A percentile compares a stretch with the other conserved stretches of the same genome.
Conservation (phyloP, 1,140 invertebrate species). For the Lycorma delicatula region DNA sequence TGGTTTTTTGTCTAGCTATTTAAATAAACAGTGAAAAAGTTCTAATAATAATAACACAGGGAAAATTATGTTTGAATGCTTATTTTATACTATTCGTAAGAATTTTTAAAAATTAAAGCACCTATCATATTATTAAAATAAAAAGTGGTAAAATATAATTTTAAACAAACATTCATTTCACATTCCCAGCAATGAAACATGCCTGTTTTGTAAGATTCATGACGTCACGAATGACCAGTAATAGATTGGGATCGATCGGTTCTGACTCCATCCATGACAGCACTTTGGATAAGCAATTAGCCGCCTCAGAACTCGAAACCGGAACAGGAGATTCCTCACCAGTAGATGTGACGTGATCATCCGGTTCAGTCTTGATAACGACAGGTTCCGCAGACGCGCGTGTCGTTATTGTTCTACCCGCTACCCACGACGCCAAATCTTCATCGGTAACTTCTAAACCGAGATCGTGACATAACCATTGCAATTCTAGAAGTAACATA, state of each 20-base stretch:
- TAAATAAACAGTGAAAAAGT: too few species aligned
- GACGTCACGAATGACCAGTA: constrained; percentile 43
- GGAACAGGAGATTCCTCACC: constrained; percentile 22
- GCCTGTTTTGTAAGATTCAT: constrained; percentile 35
- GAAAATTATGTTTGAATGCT: too few species aligned
- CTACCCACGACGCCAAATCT: constrained; percentile 38
- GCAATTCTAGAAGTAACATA: constrained; percentile 36
- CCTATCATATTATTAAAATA: too few species aligned
- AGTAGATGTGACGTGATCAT: constrained; percentile 17
- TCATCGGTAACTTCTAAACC: constrained; percentile 40
- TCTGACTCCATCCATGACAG: constrained; percentile 46
- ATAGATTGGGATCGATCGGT: constrained; percentile 42
- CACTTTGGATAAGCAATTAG: constrained; percentile 39
- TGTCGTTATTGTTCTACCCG: too few species aligned
- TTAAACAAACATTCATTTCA: constrained; percentile 15
- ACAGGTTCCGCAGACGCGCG: constrained; percentile 14
- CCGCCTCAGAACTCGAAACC: constrained; percentile 39
- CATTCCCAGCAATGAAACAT: constrained; percentile 19
- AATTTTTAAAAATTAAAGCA: too few species aligned
- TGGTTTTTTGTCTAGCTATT: too few species aligned
- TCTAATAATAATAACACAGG: too few species aligned
- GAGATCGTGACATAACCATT: constrained; percentile 36
- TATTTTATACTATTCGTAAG: too few species aligned
- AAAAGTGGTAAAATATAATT: neutral
- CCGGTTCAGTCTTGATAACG: constrained; percentile 24